Evolutionary conservation across 1,140 invertebrate genomes (phyloP).

Genomic region (Trypoxylus dichotomus): DNA sequence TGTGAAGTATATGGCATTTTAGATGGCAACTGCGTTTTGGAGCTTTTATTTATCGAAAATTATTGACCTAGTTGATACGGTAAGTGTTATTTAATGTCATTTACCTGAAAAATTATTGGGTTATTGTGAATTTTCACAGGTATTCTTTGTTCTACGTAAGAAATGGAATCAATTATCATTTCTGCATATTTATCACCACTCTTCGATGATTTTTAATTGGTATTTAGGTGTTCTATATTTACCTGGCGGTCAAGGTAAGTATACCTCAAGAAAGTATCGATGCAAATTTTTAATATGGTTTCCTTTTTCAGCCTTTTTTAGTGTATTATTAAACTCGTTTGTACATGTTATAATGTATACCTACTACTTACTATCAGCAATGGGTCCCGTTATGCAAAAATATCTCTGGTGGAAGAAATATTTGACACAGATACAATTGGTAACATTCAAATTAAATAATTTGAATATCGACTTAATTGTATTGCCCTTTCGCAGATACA

Average conservation of each 20-base stretch:
- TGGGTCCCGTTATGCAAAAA: slow-evolving; percentile 57
- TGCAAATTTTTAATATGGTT: not conserved
- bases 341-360: slow-evolving; percentile 57
- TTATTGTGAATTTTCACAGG: not conserved
- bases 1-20: not conserved
- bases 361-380: slow-evolving; percentile 56
- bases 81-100: not conserved
- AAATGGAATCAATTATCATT: slow-evolving; percentile 31
- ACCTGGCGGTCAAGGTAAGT: slow-evolving; percentile 31
- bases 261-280: not conserved
- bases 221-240: slow-evolving; percentile 30
- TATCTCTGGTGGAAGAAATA: slow-evolving; percentile 65
- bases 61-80: slow-evolving; percentile 28
- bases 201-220: slow-evolving; percentile 32
- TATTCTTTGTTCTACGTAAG: slow-evolving; percentile 30
- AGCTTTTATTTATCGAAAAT: slow-evolving; percentile 31
- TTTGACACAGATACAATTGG: slow-evolving; percentile 60
- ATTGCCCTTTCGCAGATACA: slow-evolving; percentile 16
- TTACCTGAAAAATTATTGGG: not conserved
- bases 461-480: not conserved
- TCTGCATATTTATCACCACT: slow-evolving; percentile 32
- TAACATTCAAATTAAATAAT: slow-evolving; percentile 37
- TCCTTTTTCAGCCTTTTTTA: slow-evolving; percentile 48
- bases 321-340: slow-evolving; percentile 59
- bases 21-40: slow-evolving; percentile 31